These are phyloP conservation scores for Raja brachyura DNA, from an alignment of 2,113 vertebrate genomes.

Conservation along the genomic window DNA sequence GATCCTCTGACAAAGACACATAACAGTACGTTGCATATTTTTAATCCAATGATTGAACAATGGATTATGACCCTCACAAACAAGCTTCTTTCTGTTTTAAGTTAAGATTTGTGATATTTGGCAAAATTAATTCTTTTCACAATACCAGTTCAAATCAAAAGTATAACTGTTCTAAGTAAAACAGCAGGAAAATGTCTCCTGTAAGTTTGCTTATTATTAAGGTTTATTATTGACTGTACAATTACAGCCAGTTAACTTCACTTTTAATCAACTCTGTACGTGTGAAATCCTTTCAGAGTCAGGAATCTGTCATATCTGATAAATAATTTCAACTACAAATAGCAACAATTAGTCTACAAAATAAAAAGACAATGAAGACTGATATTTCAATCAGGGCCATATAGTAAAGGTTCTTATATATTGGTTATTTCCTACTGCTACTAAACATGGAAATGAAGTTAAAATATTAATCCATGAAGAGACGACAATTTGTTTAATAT, in stretches of 20 bases:
- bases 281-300: conserved; percentile 72
- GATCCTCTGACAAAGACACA: conserved; percentile 71
- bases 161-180: conserved; percentile 73
- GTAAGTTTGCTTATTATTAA: conserved; percentile 80
- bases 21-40: conserved; percentile 58
- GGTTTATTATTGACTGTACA: conserved; percentile 87
- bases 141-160: conserved; percentile 55
- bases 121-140: conserved; percentile 61
- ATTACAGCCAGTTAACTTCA: conserved; percentile 83
- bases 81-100: conserved; percentile 53
- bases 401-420: conserved; percentile 45
- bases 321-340: conserved; percentile 64
- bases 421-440: not conserved
- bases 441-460: not conserved
- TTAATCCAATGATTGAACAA: not conserved
- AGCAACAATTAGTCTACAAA: conserved; percentile 56
- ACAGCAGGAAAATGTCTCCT: conserved; percentile 85
- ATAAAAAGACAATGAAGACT: conserved; percentile 52
- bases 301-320: conserved; percentile 74
- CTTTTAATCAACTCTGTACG: conserved; percentile 89
- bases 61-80: not conserved
- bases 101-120: conserved; percentile 55
- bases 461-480: conserved; percentile 36
- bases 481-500: conserved; percentile 41
- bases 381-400: conserved; percentile 61